Conservation (phyloP, 2,888 invertebrate species). For the Xylocampa areola region DNA sequence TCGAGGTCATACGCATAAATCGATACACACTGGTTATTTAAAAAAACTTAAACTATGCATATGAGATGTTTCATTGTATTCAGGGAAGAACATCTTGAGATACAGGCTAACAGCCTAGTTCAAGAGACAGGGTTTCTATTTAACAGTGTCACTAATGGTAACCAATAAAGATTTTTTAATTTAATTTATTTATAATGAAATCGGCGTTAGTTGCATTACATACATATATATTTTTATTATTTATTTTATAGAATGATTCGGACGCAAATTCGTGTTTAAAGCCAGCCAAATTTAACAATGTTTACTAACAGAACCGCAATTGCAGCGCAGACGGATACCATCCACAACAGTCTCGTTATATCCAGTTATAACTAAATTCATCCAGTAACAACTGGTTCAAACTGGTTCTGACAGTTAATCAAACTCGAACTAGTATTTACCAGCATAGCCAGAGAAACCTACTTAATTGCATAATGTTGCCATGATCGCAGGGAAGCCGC, state of each 20-base stretch:
- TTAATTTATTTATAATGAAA: no score
- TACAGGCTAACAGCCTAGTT: no score
- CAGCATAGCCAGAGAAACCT: slow-evolving; percentile 28
- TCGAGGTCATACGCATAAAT: no score
- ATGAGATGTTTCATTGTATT: no score
- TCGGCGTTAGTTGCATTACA: no score
- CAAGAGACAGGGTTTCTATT: no score
- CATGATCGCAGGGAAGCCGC: slow-evolving; percentile 28
- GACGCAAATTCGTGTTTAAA: neutral
- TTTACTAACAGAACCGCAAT: slow-evolving; percentile 4
- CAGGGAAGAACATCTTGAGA: no score
- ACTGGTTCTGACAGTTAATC: slow-evolving; percentile 44
- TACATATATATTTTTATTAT: no score
- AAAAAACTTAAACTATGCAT: no score
- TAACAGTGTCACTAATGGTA: no score
- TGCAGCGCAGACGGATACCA: slow-evolving; percentile 1
- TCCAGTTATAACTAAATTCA: slow-evolving; percentile 36
- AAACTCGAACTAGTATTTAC: slow-evolving; percentile 37
- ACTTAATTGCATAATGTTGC: slow-evolving; percentile 39
- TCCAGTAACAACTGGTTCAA: slow-evolving; percentile 29
- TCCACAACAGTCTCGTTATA: slow-evolving; percentile 6
- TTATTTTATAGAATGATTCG: neutral
- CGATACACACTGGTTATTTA: no score
- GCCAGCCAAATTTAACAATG: neutral
- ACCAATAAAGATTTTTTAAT: no score